Percentiles rank a stretch among this genome's conserved stretches.
Conservation (phyloP, 2,113 vertebrate genomes). For the Plectropomus leopardus region DNA sequence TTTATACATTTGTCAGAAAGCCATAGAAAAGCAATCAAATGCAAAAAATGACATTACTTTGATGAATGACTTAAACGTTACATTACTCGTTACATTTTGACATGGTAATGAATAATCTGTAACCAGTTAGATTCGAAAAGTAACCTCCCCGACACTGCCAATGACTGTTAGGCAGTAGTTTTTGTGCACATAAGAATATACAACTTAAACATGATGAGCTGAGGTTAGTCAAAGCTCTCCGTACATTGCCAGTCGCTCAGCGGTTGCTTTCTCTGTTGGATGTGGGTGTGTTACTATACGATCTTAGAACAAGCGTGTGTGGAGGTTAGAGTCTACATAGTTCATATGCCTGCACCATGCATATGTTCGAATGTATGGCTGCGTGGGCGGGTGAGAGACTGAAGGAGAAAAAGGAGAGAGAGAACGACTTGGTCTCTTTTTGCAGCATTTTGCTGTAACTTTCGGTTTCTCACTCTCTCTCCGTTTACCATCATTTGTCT, state of each 20-base stretch:
- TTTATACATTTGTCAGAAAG: too few relatives aligned
- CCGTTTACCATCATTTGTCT: neutral
- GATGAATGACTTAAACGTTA: too few relatives aligned
- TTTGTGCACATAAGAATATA: too few relatives aligned
- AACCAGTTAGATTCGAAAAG: too few relatives aligned
- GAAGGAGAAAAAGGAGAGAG: slow-evolving; percentile 35
- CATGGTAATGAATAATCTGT: too few relatives aligned
- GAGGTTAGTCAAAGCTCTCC: neutral
- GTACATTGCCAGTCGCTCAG: neutral
- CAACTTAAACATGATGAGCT: neutral
- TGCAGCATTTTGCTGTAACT: slow-evolving; percentile 48
- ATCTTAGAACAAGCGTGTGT: slow-evolving; percentile 12
- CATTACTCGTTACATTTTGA: too few relatives aligned
- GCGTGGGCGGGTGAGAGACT: slow-evolving; percentile 62
- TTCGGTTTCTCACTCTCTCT: slow-evolving; percentile 9
- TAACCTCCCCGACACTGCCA: too few relatives aligned
- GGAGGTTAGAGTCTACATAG: slow-evolving; percentile 11
- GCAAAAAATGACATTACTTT: too few relatives aligned
- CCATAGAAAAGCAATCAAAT: too few relatives aligned
- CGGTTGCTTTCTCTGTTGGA: neutral
- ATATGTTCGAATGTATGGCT: slow-evolving; percentile 64
- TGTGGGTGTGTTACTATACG: neutral
- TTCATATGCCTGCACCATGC: slow-evolving; percentile 30
- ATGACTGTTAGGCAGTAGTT: too few relatives aligned
- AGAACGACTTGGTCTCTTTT: slow-evolving; percentile 23